Percentiles rank a stretch among this genome's conserved stretches.
Evolutionary conservation across 2,113 vertebrate genomes (phyloP).

Genomic region (Callipepla squamata): DNA sequence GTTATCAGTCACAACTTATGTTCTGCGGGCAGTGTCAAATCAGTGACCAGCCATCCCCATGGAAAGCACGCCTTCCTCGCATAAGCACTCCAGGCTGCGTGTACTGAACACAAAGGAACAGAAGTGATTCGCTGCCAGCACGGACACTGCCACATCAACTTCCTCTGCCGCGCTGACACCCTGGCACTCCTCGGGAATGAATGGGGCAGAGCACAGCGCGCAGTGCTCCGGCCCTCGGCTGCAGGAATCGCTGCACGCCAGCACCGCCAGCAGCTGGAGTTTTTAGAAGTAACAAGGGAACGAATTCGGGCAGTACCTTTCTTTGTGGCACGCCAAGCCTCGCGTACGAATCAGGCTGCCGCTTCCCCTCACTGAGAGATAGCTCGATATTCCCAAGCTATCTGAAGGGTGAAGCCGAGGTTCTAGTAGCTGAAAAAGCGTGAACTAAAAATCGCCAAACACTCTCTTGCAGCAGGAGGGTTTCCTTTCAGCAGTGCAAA

Average conservation of each 20-base stretch:
- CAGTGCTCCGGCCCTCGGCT: fast-evolving
- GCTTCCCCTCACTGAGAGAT: neutral
- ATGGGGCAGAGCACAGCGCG: fast-evolving
- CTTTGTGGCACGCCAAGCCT: conserved; percentile 2
- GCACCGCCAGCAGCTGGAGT: neutral
- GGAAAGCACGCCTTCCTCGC: neutral
- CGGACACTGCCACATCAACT: neutral
- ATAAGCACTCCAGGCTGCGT: neutral
- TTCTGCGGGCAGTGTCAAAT: neutral
- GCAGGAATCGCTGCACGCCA: neutral
- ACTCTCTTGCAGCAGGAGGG: neutral
- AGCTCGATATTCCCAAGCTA: neutral
- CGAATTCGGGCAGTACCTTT: neutral
- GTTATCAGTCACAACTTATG: neutral
- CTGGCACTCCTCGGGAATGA: neutral
- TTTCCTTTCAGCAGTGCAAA: neutral
- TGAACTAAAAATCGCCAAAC: neutral
- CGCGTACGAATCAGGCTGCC: neutral
- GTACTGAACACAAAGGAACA: neutral
- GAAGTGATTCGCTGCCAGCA: neutral
- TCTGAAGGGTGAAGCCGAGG: neutral
- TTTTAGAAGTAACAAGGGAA: fast-evolving
- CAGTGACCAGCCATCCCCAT: neutral
- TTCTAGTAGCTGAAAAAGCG: neutral
- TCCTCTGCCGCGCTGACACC: fast-evolving